A percentile compares a stretch with the other conserved stretches of the same genome.
phyloP scores from a whole-genome alignment of 2,888 invertebrate species.

The Cepaea hortensis region DNA sequence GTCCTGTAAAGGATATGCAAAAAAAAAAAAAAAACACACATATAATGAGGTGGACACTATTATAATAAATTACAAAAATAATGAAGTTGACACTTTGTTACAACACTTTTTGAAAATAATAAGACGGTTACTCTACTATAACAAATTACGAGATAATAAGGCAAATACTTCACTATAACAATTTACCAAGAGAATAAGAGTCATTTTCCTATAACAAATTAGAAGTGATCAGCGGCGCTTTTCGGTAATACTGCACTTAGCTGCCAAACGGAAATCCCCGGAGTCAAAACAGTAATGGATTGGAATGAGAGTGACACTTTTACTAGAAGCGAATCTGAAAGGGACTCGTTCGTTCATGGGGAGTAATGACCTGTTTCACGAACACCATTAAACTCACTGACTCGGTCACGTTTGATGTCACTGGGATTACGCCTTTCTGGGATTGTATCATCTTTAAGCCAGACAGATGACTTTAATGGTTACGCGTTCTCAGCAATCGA shows the following conservation, averaged over 20 bases:
- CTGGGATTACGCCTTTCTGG: not conserved
- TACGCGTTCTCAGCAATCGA: not conserved
- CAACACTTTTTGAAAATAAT: too few relatives aligned
- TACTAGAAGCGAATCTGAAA: not conserved
- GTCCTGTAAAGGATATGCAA: too few relatives aligned
- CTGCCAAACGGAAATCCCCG: not conserved
- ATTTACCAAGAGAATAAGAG: too few relatives aligned
- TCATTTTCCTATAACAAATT: not conserved
- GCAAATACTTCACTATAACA: too few relatives aligned
- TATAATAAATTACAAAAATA: too few relatives aligned
- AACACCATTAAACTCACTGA: not conserved
- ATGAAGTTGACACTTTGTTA: too few relatives aligned
- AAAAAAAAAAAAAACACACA: too few relatives aligned
- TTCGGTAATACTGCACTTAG: slow-evolving; percentile 4
- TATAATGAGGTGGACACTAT: too few relatives aligned
- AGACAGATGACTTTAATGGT: not conserved
- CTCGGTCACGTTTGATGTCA: not conserved
- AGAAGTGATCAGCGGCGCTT: slow-evolving; percentile 7
- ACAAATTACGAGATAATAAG: too few relatives aligned
- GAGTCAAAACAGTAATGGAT: slow-evolving; percentile 17
- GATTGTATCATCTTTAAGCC: not conserved
- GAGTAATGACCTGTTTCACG: slow-evolving; percentile 6
- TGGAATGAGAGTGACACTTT: not conserved
- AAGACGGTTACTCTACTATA: too few relatives aligned
- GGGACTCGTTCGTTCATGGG: not conserved